Evolutionary conservation across 2,797 vertebrate species (phyloP).

Genomic region (Hoplostethus atlanticus): DNA sequence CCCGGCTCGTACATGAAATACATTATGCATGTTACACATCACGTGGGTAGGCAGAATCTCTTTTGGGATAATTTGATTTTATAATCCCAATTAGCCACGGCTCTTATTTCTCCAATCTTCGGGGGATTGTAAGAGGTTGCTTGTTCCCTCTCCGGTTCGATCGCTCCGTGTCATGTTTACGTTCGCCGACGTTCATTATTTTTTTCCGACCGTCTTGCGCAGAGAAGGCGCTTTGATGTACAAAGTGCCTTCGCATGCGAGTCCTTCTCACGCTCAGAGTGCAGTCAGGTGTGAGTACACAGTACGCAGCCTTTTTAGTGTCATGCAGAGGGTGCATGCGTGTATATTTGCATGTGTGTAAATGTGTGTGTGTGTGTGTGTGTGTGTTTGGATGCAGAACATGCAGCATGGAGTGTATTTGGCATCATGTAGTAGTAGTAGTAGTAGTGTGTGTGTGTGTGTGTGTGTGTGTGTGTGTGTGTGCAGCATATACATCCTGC

Average conservation of each 20-base stretch:
- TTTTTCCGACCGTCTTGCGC: conserved; percentile 20
- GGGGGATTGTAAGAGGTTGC: conserved; percentile 38
- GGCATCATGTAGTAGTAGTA: no score
- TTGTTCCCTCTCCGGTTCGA: conserved; percentile 11
- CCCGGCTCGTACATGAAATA: conserved; percentile 52
- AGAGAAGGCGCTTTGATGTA: conserved; percentile 46
- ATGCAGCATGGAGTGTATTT: not conserved
- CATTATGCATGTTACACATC: conserved; percentile 59
- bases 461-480: conserved; percentile 15
- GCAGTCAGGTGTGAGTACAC: not conserved
- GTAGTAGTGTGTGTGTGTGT: no score
- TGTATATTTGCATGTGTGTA: not conserved
- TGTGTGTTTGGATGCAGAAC: not conserved
- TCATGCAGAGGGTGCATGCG: conserved; percentile 2
- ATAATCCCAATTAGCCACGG: conserved; percentile 68
- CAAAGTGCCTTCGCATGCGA: conserved; percentile 31
- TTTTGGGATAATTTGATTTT: conserved; percentile 63
- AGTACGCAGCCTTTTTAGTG: not conserved
- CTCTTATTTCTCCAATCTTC: conserved; percentile 59
- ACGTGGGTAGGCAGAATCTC: conserved; percentile 44
- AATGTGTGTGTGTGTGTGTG: not conserved
- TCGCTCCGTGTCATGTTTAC: conserved; percentile 1
- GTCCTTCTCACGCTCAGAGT: conserved; percentile 11
- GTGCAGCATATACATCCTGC: not conserved
- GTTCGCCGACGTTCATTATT: conserved; percentile 56